Base-by-base conservation (phyloP, 1,140 invertebrate genomes). In the Rhagoletis zephyria region DNA sequence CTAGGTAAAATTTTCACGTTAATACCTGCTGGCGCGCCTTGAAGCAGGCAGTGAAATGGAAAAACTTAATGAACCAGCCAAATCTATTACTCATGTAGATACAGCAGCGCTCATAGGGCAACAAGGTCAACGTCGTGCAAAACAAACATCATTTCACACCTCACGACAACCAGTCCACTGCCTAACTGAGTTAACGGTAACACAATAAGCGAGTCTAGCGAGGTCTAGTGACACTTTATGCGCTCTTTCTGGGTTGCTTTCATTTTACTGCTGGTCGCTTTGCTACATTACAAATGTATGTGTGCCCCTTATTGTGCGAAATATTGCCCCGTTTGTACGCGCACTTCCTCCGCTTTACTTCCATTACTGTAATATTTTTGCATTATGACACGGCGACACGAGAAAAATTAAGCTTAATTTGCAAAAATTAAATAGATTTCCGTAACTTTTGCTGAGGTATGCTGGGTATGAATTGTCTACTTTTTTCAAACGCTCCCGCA, bases 51-150 rank as follows among this genome's bases (percentile, higher is more conserved):
- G 4, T 19, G 51, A 81, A 81, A 81, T 81, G 74, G 74, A 81
- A 81, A 56, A 59, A 81, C 74, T 81, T 81, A 81, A 81, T 81
- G 74, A 81, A 81, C 74, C 74, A 56, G 74, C 0, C 19, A 56
- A 81, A 81, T 81, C 45, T 81, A 81, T 81, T 81, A 30, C 30
- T 30, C 1, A 30, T 30, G 30, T 30, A 81, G 74, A 56, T 3
- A n/a, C n/a, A 56, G 30, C 30, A 81, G 56, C 0, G 19, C 16
- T 3, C 30, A 40, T 16, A 40, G 10, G 45, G n/a, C n/a, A 81
- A 81, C 16, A 81, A 81, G 16, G 74, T 81, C 74, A 4, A 16
- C 14, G 48, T 9, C 4, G 48, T 9, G 9, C 3, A 30, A 81
- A 7, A 19, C 56, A 16, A 16, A 4, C 14, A 12, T 5, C 45